Evolutionary conservation across 2,797 vertebrate genomes (phyloP), one percentile per base, ranked within the genome.

Genomic region (Lateolabrax maculatus): DNA sequence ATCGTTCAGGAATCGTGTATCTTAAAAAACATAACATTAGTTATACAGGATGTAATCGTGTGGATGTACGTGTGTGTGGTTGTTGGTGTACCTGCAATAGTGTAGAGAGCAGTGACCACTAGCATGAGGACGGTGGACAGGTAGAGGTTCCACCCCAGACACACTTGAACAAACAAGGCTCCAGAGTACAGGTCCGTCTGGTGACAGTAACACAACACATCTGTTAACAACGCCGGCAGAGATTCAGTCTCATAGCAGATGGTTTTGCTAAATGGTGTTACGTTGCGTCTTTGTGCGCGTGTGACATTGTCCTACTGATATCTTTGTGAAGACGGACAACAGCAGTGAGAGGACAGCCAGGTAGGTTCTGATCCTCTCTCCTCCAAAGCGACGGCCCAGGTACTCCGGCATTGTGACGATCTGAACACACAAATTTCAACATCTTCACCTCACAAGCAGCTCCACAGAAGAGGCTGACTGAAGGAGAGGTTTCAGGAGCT

Each of bases 381-480:
- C 97, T 41, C 97, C 98, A 1, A 97, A 99, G 6, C 98, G 95
- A 10, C 93, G 93, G 70, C 97, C 97, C 43, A 99, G 93, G 79
- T 97, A 98, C 74, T 98, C 97, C 0, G 97, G 97, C 97, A 99
- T 95, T 0, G 98, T 98, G 76, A 98, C 95, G 0, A 98, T 97
- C 97, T 98, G 94, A 83, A 79, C 61, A 84, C 79, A 73, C 43
- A 78, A 70, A 79, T 23, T 69, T 79, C 10, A 51, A 58, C 36
- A 72, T 51, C 29, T 65, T 68, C 1, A 69, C 12, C 15, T 12
- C 39, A 39, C 3, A 27, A 21, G 31, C 55, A 81, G 61, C 43
- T 46, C 23, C 43, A 60, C 58, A 72, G 2, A 31, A 1, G 9
- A 53, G 15, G 9, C 37, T 46, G 34, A 61, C 5, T 16, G 16